Base-by-base conservation (phyloP, 1,140 invertebrate species). In the Diachasma alloeum region DNA sequence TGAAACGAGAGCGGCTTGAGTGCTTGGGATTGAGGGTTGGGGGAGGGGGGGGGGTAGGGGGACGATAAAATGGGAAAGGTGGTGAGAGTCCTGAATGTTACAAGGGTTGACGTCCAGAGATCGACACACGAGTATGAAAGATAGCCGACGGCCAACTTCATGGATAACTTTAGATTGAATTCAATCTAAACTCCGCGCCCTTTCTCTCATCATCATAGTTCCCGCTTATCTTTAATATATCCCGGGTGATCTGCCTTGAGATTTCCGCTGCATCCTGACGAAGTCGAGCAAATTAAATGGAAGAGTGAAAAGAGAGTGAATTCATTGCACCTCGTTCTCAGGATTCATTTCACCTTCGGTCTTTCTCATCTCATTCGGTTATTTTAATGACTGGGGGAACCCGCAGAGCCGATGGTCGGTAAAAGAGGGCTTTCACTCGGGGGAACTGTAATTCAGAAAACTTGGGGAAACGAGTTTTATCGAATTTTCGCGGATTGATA, bases 101-200 rank as follows among this genome's bases (percentile, higher is more conserved):
- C 31, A 17, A 56, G 19, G 48, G 36, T 19, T 19, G 36, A 31
- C n/a, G 15, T 66, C 6, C 24, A 36, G 42, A 39, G 48, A 79
- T 82, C 77, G 81, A 80, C 78, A 78, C 42, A 67, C 15, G 78
- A 72, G 78, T 80, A 83, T 80, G 81, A 82, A 78, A 83, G 81
- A 82, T 83, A 82, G 77, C 69, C 44, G 46, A 72, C 19, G 37
- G 46, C 39, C 48, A 46, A 84, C 78, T 83, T 84, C 72, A 81
- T 80, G 76, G 71, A 1, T 77, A 83, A 84, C 68, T 84, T 84
- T 84, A 83, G 81, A 84, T 84, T 82, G 81, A 84, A 81, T 84
- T 84, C 81, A 84, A 84, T 83, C 78, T 80, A 36, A 74, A 74
- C 59, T 74, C 36, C 17, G 17, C n/a, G 37, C 22, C 59, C 56